phyloP scores from a whole-genome alignment of 2,888 invertebrate species.

The Drosophila infuscata region DNA sequence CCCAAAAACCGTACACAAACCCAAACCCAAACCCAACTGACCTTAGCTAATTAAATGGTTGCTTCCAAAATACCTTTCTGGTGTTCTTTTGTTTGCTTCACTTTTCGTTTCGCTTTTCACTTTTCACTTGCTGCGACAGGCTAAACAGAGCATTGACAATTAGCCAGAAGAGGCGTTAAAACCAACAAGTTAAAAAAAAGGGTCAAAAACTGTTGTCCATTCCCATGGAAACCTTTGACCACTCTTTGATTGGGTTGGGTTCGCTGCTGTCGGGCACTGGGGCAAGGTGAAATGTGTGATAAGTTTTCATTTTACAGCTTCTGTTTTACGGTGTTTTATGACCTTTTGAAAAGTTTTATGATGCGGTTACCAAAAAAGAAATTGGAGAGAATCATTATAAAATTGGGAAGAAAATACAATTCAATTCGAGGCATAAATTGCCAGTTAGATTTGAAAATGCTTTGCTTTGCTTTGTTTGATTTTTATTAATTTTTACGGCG shows the following conservation, averaged over 20 bases:
- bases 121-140: constrained; percentile 32
- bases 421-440: neutral
- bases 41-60: constrained; percentile 60
- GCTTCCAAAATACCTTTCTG: constrained; percentile 19
- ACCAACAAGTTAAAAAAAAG: constrained; percentile 15
- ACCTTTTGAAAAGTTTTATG: neutral
- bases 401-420: neutral
- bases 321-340: constrained; percentile 21
- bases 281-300: constrained; percentile 43
- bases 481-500: neutral
- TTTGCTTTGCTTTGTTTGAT: neutral
- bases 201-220: constrained; percentile 2
- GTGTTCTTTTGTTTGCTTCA: constrained; percentile 16
- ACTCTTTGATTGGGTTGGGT: constrained; percentile 16
- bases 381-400: neutral
- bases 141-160: constrained; percentile 64
- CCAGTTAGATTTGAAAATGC: neutral
- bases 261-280: constrained; percentile 19
- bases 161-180: constrained; percentile 32
- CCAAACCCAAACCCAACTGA: constrained; percentile 43
- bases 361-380: neutral
- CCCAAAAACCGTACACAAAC: neutral
- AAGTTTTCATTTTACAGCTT: constrained; percentile 19
- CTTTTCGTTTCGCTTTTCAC: constrained; percentile 37
- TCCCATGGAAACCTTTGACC: constrained; percentile 30